Percentiles rank a stretch among this genome's conserved stretches.
Evolutionary conservation across 2,888 invertebrate genomes (phyloP).

Genomic region (Aproaerema taeniolella): DNA sequence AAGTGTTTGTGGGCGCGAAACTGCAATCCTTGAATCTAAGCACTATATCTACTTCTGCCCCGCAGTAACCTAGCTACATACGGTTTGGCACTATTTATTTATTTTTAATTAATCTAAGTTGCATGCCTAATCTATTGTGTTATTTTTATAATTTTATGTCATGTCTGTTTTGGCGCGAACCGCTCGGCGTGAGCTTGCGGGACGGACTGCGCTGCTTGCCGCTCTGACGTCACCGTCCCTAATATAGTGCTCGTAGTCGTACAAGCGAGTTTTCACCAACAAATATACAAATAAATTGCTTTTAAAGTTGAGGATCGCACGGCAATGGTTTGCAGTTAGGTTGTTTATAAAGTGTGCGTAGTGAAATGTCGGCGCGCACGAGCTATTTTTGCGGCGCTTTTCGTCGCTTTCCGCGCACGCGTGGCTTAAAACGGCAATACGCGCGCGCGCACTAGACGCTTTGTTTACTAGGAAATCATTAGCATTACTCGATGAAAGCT

Average conservation of each 20-base stretch:
- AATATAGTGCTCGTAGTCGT: constrained; percentile 49
- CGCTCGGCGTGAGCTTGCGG: constrained; percentile 45
- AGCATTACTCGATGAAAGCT: constrained; percentile 7
- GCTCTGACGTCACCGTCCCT: constrained; percentile 56
- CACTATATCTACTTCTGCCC: constrained; percentile 7
- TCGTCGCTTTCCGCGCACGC: constrained; percentile 55
- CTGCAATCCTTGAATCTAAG: constrained; percentile 9
- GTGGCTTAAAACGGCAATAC: constrained; percentile 72
- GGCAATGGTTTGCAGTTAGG: constrained; percentile 22
- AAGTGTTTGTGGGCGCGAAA: background rate
- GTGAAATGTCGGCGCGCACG: constrained; percentile 53
- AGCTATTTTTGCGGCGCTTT: constrained; percentile 73
- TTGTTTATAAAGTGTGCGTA: constrained; percentile 24
- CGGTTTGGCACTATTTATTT: constrained; percentile 4
- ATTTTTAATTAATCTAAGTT: constrained; percentile 3
- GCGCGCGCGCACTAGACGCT: constrained; percentile 35
- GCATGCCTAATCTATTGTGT: constrained; percentile 6
- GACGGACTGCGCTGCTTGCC: constrained; percentile 57
- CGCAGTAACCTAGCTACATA: background rate
- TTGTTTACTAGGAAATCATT: constrained; percentile 45
- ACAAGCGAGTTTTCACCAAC: constrained; percentile 32
- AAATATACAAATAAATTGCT: constrained; percentile 4
- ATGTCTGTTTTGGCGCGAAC: constrained; percentile 17
- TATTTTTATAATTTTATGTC: constrained; percentile 9
- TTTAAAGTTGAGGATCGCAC: constrained; percentile 30